These are phyloP conservation scores for Ephialtes manifestator DNA, from an alignment of 2,888 invertebrate species.

Conservation along the genomic window DNA sequence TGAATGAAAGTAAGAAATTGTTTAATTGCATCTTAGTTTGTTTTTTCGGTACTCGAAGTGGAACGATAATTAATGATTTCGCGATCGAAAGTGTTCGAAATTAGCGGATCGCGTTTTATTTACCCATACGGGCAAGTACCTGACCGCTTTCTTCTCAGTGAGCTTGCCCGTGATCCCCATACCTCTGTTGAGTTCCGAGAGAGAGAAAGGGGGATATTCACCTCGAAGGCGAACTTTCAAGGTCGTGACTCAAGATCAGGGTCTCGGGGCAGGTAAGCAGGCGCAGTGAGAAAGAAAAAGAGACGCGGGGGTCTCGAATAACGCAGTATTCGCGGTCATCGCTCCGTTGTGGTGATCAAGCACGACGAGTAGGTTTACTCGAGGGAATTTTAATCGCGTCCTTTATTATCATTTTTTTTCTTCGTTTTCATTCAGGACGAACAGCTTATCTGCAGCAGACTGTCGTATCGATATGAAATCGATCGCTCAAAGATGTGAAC, in stretches of 20 bases:
- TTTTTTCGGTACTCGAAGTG: neutral
- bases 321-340: conserved; percentile 60
- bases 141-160: conserved; percentile 17
- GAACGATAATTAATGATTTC: neutral
- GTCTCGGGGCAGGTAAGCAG: conserved; percentile 48
- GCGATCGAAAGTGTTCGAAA: conserved; percentile 37
- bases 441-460: conserved; percentile 10
- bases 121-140: neutral
- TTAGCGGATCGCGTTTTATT: conserved; percentile 12
- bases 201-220: conserved; percentile 59
- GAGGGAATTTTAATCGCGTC: conserved; percentile 30
- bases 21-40: neutral
- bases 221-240: conserved; percentile 62
- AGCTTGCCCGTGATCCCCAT: conserved; percentile 24
- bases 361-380: conserved; percentile 34
- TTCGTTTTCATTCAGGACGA: neutral
- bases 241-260: conserved; percentile 65
- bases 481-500: conserved; percentile 10
- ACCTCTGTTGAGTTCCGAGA: conserved; percentile 6
- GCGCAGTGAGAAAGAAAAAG: conserved; percentile 46
- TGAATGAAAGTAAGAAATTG: neutral
- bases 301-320: conserved; percentile 52
- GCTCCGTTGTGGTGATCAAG: conserved; percentile 32
- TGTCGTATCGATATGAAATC: conserved; percentile 42
- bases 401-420: conserved; percentile 6